phyloP scores from a whole-genome alignment of 1,140 invertebrate genomes.

The Scaptomyza pallida region DNA sequence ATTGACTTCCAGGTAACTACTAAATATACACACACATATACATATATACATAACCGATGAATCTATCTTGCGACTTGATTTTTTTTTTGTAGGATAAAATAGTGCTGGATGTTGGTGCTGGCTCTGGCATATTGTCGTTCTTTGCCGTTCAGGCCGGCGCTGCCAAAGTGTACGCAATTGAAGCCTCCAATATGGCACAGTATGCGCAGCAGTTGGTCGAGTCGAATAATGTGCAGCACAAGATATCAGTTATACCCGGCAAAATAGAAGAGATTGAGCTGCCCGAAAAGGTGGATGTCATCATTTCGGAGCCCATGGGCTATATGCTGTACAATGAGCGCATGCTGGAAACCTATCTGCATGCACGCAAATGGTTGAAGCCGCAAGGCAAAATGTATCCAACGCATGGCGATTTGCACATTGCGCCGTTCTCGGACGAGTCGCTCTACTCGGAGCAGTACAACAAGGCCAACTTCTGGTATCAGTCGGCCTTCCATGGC shows the following conservation, averaged over 20 bases:
- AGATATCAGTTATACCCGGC: constrained; percentile 96
- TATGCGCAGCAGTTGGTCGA: constrained; percentile 96
- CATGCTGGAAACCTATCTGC: constrained; percentile 99
- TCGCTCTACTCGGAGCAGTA: constrained; percentile 99
- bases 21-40: neutral
- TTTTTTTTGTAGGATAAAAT: constrained; percentile 89
- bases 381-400: constrained; percentile 98
- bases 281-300: constrained; percentile 97
- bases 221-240: constrained; percentile 94
- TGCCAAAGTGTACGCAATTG: constrained; percentile 98
- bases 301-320: constrained; percentile 99
- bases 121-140: constrained; percentile 98
- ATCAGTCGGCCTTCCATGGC: constrained; percentile 98
- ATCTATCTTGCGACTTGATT: neutral
- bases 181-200: constrained; percentile 99
- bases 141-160: constrained; percentile 99
- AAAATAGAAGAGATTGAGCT: constrained; percentile 99
- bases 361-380: constrained; percentile 99
- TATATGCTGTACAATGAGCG: constrained; percentile 99
- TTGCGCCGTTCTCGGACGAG: constrained; percentile 99
- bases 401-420: constrained; percentile 96
- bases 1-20: constrained; percentile 91
- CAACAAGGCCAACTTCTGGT: constrained; percentile 99
- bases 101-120: constrained; percentile 98
- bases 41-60: no score